Evolutionary conservation across 2,797 vertebrate genomes (phyloP), one percentile per base, ranked within the genome.

Genomic region (Platyrinchus mystaceus): DNA sequence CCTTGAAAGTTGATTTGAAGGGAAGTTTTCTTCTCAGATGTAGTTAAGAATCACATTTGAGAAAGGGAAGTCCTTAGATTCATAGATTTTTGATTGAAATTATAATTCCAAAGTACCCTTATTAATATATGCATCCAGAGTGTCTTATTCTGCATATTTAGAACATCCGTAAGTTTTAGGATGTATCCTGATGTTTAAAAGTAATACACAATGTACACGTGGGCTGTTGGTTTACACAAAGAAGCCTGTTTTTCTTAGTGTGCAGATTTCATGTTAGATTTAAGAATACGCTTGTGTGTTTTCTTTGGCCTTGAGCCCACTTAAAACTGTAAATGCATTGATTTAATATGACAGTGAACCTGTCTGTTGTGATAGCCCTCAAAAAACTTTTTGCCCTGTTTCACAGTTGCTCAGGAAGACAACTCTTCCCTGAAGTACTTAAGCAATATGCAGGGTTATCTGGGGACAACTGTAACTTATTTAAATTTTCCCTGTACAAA

Each of bases 261-360:
- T 78, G 66, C 68, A 39, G 66, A 30, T 87, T 80, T 94, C 49
- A 37, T 58, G 27, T 83, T 87, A 46, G 52, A 43, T 80, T 90
- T 90, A 46, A 90, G 91, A 92, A 56, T 43, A 81, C 66, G 23
- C 32, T 32, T 69, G 11, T 63, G 21, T 85, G 30, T 67, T 93
- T 87, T 75, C 53, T 71, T 92, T 90, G 84, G 82, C 91, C 75
- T 82, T 86, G 41, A 94, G 67, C 76, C 79, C 52, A 17, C 59
- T 89, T 89, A 1, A 6, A 81, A 62, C 39, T 85, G 36, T 68
- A 76, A 63, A 30, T 79, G 44, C n/a, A 12, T 47, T 97, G 79
- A 96, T 95, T 68, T 85, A 85, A 52, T 89, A 37, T 77, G 92
- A 89, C 82, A 96, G 82, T 43, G 87, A 84, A 91, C 90, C 87